Base-by-base conservation (phyloP, 2,888 invertebrate genomes). In the Anodontia alba region DNA sequence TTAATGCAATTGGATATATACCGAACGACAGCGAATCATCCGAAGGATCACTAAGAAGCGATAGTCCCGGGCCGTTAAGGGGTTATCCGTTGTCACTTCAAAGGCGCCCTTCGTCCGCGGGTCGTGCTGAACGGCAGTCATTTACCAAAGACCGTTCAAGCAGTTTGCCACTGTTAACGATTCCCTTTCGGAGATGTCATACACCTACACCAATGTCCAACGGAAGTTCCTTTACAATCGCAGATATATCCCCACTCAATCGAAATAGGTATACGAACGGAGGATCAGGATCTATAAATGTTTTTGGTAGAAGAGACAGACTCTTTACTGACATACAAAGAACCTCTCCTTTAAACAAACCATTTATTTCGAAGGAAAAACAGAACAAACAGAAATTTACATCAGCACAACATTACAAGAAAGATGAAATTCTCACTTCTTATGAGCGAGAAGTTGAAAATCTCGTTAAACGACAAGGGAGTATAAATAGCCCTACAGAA, bases 21-120 rank as follows among this genome's bases (percentile, higher is more conserved):
- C 62, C 62, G 17, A 62, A 62, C 17, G 62, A 33, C 33, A 62
- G 62, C 33, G 62, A 62, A 33, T 62, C 62, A 62, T 62, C 62
- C 1, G 62, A 62, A 20, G 62, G 62, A 33, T 62, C 62, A 33
- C 12, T 62, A 20, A 31, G 62, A 31, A 23, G 62, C 23, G 62
- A 62, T 17, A 62, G 62, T 33, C 62, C 62, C 17, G 62, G 62
- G 5, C 62, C 62, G 2, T 62, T 62, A 33, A 31, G 62, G 17
- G 62, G 62, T 7, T 62, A 33, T 33, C 62, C 62, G 1, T 20
- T 62, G 62, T 62, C 62, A 7, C 8, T 33, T 33, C 31, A 31
- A 23, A 62, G 62, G 29, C 31, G 62, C 31, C 62, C 62, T 20
- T 31, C 62, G 1, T 62, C 62, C 33, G 62, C 62, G 1, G 62